These are phyloP conservation scores for Patiria miniata DNA, from an alignment of 35 echinoderm and acorn worm species.

Conservation along the genomic window DNA sequence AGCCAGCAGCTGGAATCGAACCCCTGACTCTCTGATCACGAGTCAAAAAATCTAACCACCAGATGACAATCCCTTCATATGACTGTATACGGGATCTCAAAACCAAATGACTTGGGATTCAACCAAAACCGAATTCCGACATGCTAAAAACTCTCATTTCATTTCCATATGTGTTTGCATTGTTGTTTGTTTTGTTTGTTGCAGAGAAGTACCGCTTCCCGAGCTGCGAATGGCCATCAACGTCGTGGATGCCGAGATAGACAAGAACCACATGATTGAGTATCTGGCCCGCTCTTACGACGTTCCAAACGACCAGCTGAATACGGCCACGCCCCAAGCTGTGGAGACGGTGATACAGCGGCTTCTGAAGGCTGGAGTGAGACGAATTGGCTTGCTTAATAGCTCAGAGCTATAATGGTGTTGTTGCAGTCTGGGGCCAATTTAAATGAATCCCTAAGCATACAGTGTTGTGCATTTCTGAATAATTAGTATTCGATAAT, in stretches of 20 bases:
- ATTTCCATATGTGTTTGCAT: neutral
- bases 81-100: too few relatives aligned
- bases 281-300: constrained; percentile 80
- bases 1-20: too few relatives aligned
- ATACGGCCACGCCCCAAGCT: constrained; percentile 61
- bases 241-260: constrained; percentile 91
- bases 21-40: too few relatives aligned
- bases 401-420: constrained; percentile 80
- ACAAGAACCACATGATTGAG: constrained; percentile 69
- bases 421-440: too few relatives aligned
- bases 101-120: too few relatives aligned
- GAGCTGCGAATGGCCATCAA: constrained; percentile 88
- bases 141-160: too few relatives aligned
- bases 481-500: too few relatives aligned
- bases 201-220: constrained; percentile 71
- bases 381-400: constrained; percentile 85
- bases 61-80: too few relatives aligned
- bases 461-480: too few relatives aligned
- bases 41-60: too few relatives aligned
- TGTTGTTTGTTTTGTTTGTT: constrained; percentile 22
- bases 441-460: too few relatives aligned
- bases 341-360: constrained; percentile 74
- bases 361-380: constrained; percentile 49
- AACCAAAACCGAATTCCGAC: too few relatives aligned
- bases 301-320: constrained; percentile 66